Evolutionary conservation across 2,888 invertebrate species (phyloP).

Genomic region (Tachina grossa): DNA sequence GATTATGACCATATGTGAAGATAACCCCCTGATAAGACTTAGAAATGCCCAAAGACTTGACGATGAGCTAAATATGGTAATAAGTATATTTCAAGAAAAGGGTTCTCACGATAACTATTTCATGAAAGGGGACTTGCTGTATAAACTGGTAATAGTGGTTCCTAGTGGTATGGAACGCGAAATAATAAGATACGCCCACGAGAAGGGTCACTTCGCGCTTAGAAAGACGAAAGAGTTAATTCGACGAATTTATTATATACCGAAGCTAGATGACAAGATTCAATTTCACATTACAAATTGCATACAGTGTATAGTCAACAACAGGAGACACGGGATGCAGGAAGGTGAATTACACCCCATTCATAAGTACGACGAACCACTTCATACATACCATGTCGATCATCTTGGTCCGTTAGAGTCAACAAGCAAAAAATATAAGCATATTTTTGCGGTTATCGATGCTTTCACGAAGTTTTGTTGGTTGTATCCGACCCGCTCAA

Average conservation of each 20-base stretch:
- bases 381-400: neutral
- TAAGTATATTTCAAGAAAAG: constrained; percentile 53
- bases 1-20: constrained; percentile 53
- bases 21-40: constrained; percentile 56
- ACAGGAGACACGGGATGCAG: constrained; percentile 54
- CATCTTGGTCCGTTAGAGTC: neutral
- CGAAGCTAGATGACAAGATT: constrained; percentile 58
- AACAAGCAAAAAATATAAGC: neutral
- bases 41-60: constrained; percentile 66
- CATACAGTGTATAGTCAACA: neutral
- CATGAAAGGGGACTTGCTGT: constrained; percentile 54
- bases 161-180: too few species aligned
- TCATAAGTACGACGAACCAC: neutral
- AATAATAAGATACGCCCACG: too few species aligned
- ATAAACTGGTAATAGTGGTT: too few species aligned
- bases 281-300: constrained; percentile 16
- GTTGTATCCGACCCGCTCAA: neutral
- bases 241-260: constrained; percentile 44
- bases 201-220: constrained; percentile 60
- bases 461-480: constrained; percentile 8
- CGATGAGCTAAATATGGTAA: constrained; percentile 59
- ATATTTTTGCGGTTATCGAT: constrained; percentile 2
- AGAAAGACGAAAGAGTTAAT: constrained; percentile 19
- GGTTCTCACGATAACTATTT: constrained; percentile 62
- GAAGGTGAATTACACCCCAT: constrained; percentile 49